These are phyloP conservation scores for Kuschelorhynchus macadamiae DNA, from an alignment of 2,888 invertebrate genomes.

Conservation along the genomic window DNA sequence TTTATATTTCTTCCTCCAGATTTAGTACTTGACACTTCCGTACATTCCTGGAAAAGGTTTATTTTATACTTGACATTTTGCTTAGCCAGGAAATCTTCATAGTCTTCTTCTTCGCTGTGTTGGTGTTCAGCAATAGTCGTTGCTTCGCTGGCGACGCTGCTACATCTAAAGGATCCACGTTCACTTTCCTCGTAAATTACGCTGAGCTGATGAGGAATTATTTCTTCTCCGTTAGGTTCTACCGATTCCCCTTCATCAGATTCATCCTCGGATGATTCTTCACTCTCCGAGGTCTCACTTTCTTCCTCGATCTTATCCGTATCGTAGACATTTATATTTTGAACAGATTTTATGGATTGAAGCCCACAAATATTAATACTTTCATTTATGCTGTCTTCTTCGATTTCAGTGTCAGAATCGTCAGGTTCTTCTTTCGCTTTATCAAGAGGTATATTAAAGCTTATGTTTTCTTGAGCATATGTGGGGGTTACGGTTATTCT, in stretches of 20 bases:
- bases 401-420: conserved; percentile 56
- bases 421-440: conserved; percentile 54
- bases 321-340: conserved; percentile 70
- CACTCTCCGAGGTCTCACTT: conserved; percentile 54
- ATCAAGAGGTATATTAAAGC: conserved; percentile 8
- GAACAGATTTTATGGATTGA: conserved; percentile 71
- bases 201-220: conserved; percentile 71
- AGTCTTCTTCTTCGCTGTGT: conserved; percentile 61
- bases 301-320: conserved; percentile 52
- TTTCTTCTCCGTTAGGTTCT: conserved; percentile 58
- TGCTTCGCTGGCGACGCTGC: conserved; percentile 62
- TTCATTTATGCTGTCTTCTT: conserved; percentile 58
- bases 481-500: conserved; percentile 53
- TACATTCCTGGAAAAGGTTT: conserved; percentile 43
- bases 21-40: conserved; percentile 13
- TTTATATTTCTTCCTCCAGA: not conserved
- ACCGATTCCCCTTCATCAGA: conserved; percentile 58
- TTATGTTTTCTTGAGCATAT: conserved; percentile 46
- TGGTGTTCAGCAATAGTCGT: conserved; percentile 63
- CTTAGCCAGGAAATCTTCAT: conserved; percentile 37
- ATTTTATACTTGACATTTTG: conserved; percentile 47
- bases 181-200: conserved; percentile 76
- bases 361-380: conserved; percentile 58
- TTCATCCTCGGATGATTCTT: conserved; percentile 62
- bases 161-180: conserved; percentile 64